phyloP scores from a whole-genome alignment of 2,888 invertebrate genomes.

The Enoplolaimus lenunculus region DNA sequence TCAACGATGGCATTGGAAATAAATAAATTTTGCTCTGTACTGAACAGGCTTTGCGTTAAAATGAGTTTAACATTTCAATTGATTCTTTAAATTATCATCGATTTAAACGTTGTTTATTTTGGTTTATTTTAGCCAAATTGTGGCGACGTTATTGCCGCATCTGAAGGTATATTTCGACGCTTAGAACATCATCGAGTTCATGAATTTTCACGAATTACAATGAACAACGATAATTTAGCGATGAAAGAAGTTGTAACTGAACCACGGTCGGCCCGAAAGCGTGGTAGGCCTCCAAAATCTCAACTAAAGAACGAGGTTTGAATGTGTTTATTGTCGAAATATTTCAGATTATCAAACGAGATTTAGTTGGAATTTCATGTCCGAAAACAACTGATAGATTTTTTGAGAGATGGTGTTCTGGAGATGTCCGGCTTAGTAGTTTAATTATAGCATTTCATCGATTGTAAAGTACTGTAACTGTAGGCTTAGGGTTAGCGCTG shows the following conservation, averaged over 20 bases:
- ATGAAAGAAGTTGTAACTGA: neutral
- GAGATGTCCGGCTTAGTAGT: no score
- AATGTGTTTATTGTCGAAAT: no score
- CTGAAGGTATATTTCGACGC: conserved; percentile 58
- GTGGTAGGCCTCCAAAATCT: conserved; percentile 92
- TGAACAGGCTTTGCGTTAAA: no score
- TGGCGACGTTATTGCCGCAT: conserved; percentile 60
- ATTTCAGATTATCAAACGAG: no score
- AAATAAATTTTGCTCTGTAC: no score
- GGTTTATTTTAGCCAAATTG: conserved; percentile 55
- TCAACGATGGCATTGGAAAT: no score
- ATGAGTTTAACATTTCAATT: no score
- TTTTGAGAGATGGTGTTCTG: no score
- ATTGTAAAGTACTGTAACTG: neutral
- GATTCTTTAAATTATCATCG: no score
- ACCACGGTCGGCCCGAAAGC: conserved; percentile 54
- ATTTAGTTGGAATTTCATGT: no score
- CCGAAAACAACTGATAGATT: no score
- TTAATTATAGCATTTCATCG: neutral
- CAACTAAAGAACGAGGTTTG: conserved; percentile 56
- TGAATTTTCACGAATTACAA: conserved; percentile 50
- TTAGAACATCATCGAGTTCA: conserved; percentile 75
- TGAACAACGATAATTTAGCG: neutral
- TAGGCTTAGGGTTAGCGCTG: no score
- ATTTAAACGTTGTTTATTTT: neutral